These are phyloP conservation scores for Mola mola DNA, from an alignment of 2,113 vertebrate species.

Conservation along the genomic window DNA sequence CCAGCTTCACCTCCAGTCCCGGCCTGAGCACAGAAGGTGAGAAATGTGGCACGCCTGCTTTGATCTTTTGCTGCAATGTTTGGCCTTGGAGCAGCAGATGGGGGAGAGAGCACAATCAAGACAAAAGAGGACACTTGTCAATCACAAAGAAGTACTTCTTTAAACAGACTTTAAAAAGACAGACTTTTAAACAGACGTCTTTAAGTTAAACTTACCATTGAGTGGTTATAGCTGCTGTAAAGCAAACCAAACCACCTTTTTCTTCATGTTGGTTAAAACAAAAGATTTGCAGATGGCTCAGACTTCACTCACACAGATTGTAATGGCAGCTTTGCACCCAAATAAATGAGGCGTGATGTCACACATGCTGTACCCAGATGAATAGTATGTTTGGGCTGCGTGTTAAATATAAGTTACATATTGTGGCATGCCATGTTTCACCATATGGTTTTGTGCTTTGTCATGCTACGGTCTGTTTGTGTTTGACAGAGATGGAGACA, in stretches of 20 bases:
- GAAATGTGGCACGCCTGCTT: constrained; percentile 15
- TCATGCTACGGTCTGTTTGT: constrained; percentile 24
- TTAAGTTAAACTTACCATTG: too few species aligned
- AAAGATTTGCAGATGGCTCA: constrained; percentile 14
- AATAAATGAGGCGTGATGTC: constrained; percentile 24
- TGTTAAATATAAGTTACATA: constrained; percentile 6
- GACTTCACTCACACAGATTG: constrained; percentile 5
- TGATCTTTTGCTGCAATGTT: not conserved
- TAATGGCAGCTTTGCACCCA: constrained; percentile 17
- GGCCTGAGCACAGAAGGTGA: constrained; percentile 99
- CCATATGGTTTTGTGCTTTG: constrained; percentile 41
- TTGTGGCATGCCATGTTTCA: constrained; percentile 10
- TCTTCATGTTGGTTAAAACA: constrained; percentile 7
- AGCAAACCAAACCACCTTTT: too few species aligned
- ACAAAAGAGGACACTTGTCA: constrained; percentile 5
- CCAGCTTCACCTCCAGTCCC: constrained; percentile 99
- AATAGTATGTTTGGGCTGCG: constrained; percentile 3
- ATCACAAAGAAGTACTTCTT: constrained; percentile 3
- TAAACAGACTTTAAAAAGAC: not conserved
- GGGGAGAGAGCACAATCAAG: constrained; percentile 9
- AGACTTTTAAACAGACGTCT: too few species aligned
- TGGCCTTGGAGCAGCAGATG: constrained; percentile 29
- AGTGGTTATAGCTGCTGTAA: too few species aligned
- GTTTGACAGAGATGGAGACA: constrained; percentile 3
- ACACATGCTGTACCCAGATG: constrained; percentile 26